Conservation (phyloP, 2,113 vertebrate species). For the Boleophthalmus pectinirostris region DNA sequence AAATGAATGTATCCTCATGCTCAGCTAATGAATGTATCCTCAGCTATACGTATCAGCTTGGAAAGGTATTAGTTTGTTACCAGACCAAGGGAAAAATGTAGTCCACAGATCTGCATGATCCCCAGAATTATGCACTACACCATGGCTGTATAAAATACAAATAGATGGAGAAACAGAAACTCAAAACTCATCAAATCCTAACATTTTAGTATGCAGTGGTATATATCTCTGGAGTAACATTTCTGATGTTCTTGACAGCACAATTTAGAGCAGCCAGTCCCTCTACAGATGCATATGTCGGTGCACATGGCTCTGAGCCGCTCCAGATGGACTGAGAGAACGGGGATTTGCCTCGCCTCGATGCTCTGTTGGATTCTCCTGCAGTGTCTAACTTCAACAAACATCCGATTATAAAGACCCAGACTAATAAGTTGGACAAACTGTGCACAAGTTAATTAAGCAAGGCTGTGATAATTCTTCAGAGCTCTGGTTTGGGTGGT, state of each 20-base stretch:
- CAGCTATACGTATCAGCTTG: neutral
- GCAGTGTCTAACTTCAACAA: constrained; percentile 10
- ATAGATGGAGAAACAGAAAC: too few relatives aligned
- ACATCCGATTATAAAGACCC: constrained; percentile 12
- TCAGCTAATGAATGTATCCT: neutral
- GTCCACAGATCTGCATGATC: too few relatives aligned
- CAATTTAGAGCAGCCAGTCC: neutral
- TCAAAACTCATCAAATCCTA: too few relatives aligned
- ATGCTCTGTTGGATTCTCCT: constrained; percentile 19
- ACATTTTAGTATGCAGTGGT: too few relatives aligned
- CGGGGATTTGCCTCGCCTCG: constrained; percentile 14
- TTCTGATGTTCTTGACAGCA: neutral
- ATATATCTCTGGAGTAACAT: neutral
- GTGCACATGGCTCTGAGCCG: constrained; percentile 1
- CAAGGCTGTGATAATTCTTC: neutral
- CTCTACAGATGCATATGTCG: constrained; percentile 3
- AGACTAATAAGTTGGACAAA: neutral
- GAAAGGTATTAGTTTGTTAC: neutral
- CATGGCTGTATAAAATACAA: too few relatives aligned
- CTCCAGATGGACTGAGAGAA: constrained; percentile 31
- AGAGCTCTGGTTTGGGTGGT: constrained; percentile 2
- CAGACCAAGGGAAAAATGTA: too few relatives aligned
- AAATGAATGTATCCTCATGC: neutral
- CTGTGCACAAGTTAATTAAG: neutral
- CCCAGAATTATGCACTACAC: too few relatives aligned